Conservation (phyloP, 1,140 invertebrate species). For the Xylocopa sonorina region DNA sequence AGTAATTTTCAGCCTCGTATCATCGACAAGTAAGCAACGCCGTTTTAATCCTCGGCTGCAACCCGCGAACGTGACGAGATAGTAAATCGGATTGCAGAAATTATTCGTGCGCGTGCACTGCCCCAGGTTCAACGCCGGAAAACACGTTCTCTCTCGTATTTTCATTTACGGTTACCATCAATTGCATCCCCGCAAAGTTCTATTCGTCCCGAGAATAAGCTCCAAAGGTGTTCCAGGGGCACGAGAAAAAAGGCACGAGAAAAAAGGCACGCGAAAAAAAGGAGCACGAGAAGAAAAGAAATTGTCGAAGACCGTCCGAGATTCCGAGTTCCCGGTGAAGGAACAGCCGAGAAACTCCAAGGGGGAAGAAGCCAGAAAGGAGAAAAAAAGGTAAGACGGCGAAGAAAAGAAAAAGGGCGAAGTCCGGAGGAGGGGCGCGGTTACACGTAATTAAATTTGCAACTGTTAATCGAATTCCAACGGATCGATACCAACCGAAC, state of each 20-base stretch:
- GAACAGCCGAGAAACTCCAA: not conserved
- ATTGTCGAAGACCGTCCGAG: slow-evolving; percentile 32
- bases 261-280: slow-evolving; percentile 12
- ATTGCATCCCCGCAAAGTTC: slow-evolving; percentile 11
- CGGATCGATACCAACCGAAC: slow-evolving; percentile 60
- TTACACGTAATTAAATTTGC: slow-evolving; percentile 73
- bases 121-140: not conserved
- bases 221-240: not conserved
- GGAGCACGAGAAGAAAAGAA: not conserved
- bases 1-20: not conserved
- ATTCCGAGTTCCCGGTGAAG: slow-evolving; percentile 30
- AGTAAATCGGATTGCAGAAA: not conserved
- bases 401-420: not conserved
- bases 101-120: not conserved
- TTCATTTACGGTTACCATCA: slow-evolving; percentile 27
- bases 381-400: not conserved
- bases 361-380: not conserved
- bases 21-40: not conserved
- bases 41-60: not conserved
- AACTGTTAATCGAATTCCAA: slow-evolving; percentile 69
- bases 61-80: not conserved
- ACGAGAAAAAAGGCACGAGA: not conserved
- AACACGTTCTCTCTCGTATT: not conserved
- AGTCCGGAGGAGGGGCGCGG: slow-evolving; percentile 22
- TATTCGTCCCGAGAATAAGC: slow-evolving; percentile 24